Conservation (phyloP, 2,113 vertebrate species). For the Centropristis striata region DNA sequence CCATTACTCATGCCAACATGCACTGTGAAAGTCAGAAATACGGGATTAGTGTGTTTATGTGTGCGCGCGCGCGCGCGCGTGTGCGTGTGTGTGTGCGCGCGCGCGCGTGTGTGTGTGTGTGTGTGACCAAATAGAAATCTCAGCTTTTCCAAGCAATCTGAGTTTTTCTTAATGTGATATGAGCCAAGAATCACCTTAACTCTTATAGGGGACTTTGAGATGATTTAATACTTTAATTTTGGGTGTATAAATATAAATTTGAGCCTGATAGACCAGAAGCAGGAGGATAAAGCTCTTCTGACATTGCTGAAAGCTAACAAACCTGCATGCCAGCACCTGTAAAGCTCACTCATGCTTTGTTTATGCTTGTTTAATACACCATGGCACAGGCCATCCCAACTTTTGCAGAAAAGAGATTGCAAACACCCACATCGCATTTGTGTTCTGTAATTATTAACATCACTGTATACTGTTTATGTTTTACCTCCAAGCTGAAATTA, state of each 20-base stretch:
- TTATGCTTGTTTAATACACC: no score
- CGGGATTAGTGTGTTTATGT: not conserved
- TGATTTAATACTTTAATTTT: not conserved
- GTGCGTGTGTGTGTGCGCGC: no score
- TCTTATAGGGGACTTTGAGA: not conserved
- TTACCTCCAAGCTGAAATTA: no score
- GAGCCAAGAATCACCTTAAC: not conserved
- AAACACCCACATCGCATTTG: no score
- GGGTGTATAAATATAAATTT: not conserved
- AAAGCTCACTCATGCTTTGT: not conserved
- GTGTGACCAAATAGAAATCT: not conserved
- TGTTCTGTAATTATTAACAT: no score
- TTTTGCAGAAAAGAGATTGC: no score
- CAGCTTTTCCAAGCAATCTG: not conserved
- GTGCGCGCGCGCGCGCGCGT: no score
- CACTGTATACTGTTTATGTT: no score
- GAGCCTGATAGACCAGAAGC: not conserved
- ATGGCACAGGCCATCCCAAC: no score
- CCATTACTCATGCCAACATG: constrained; percentile 10
- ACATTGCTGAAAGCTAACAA: not conserved
- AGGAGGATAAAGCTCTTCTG: not conserved
- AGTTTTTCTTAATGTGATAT: not conserved
- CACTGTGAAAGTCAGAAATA: not conserved
- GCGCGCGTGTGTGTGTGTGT: not conserved
- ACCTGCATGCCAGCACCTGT: not conserved